phyloP scores from a whole-genome alignment of 2,888 invertebrate genomes.

The Coremacera marginata region DNA sequence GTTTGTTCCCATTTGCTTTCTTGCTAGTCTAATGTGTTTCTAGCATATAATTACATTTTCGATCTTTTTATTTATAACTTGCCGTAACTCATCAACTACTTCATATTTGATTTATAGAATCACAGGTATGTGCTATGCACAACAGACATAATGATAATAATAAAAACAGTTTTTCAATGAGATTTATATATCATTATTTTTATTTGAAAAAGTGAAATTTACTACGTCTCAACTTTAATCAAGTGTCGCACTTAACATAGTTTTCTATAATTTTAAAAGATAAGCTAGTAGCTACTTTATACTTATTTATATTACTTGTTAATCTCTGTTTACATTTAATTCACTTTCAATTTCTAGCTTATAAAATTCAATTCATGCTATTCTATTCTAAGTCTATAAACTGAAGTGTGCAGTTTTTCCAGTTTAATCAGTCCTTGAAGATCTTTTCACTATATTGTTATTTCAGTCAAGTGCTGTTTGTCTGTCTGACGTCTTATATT shows the following conservation, averaged over 20 bases:
- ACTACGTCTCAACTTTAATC: background rate
- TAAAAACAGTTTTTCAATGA: background rate
- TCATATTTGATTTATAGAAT: background rate
- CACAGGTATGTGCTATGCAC: conserved; percentile 37
- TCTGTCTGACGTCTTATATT: background rate
- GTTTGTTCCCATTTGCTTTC: background rate
- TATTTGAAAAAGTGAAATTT: background rate
- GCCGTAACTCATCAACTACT: too few relatives aligned
- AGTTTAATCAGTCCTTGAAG: background rate
- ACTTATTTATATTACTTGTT: background rate
- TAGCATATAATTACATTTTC: background rate
- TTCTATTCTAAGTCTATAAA: background rate
- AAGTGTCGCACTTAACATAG: conserved; percentile 24
- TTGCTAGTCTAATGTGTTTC: conserved; percentile 11
- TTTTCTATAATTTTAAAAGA: conserved; percentile 10
- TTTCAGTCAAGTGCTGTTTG: conserved; percentile 44
- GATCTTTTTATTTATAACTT: too few relatives aligned
- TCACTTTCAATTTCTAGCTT: conserved; percentile 26
- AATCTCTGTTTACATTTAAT: conserved; percentile 20
- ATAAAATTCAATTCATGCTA: background rate
- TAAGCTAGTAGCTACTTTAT: background rate
- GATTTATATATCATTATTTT: background rate
- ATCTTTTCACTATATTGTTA: conserved; percentile 17
- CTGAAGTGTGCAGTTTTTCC: background rate
- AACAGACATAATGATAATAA: conserved; percentile 19